Evolutionary conservation across 2,797 vertebrate species (phyloP), one percentile per base, ranked within the genome.

Genomic region (Pseudochirops cupreus): DNA sequence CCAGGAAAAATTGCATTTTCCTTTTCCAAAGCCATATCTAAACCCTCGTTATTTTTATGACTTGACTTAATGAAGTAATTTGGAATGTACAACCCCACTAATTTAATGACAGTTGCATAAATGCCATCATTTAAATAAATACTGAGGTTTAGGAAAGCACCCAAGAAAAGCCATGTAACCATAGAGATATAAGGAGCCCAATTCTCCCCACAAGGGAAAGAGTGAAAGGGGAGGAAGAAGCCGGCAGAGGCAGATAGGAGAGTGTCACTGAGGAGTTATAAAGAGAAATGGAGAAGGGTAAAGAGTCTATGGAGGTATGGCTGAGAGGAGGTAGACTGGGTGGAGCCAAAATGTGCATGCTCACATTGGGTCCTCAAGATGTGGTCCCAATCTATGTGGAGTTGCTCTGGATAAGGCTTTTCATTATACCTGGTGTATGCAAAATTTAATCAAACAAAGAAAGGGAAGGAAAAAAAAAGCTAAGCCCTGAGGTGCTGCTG

Each of bases 41-140:
- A 96, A 97, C 95, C 91, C 91, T 96, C 96, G 95, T 97, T 94
- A 97, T 92, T 95, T 97, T 94, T 96, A 91, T 97, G 94, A 95
- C 67, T 97, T 97, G 93, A 95, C 59, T 97, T 97, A 97, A 96
- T 97, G 93, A 74, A 96, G 91, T 96, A 97, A 96, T 97, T 90
- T 90, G 52, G 28, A 52, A 52, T 90, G 28, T 54, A 33, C 89
- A 90, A 90, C 50, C 89, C 31, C 54, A 1, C 52, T 90, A 33
- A 90, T 90, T 90, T 97, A 94, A 97, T 97, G 92, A 94, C 90
- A 96, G 39, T 94, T 96, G 94, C 95, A 67, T 93, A 95, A 96
- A 91, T 16, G 4, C 82, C 56, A 91, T 97, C 93, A 96, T 94
- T 67, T 91, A 96, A 97, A 97, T 95, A 96, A 97, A 52, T 93